Evolutionary conservation across 2,113 vertebrate species (phyloP), one percentile per base, ranked within the genome.

Genomic region (Symphodus melops): DNA sequence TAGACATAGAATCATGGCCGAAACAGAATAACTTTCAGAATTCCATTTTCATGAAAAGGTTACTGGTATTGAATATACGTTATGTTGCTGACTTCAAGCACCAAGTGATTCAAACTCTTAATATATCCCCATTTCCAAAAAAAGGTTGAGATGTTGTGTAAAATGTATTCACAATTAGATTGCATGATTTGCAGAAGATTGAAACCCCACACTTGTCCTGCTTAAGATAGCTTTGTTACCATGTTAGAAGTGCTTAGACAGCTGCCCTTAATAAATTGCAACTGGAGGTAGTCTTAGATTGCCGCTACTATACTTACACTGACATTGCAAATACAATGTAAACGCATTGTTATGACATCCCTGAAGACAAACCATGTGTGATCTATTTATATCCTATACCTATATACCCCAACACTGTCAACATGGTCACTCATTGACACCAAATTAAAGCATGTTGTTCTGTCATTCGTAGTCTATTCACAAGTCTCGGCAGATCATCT

Each of bases 401-500:
- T 39, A 20, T 39, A 20, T 39, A 42, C 55, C n/a, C 23, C 21
- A 1, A 17, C 9, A 8, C 23, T 33, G 23, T 72, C 14, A 2
- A 55, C 62, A 48, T 28, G 66, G 37, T 71, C 71, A 76, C 39
- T 81, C 23, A 62, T 9, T 42, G 41, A 53, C 19, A 39, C 33
- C 41, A 25, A 64, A 66, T 42, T n/a, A 80, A 59, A 58, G 37
- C 23, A 1, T 75, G 79, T 28, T 75, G 57, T 71, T 66, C n/a
- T 73, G 59, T 72, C 13, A 3, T 68, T 72, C 53, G 33, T 46
- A n/a, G 69, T 51, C 8, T 8, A 69, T 55, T 74, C 12, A 59
- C 68, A 61, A 23, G 25, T 63, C 70, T 72, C 59, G 37, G 68
- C 64, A 44, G 64, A 84, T 86, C 71, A 67, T 67, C 51, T 61